Percentiles rank a stretch among this genome's conserved stretches.
phyloP scores from a whole-genome alignment of 2,888 invertebrate species.

The Oegoconia quadripuncta region DNA sequence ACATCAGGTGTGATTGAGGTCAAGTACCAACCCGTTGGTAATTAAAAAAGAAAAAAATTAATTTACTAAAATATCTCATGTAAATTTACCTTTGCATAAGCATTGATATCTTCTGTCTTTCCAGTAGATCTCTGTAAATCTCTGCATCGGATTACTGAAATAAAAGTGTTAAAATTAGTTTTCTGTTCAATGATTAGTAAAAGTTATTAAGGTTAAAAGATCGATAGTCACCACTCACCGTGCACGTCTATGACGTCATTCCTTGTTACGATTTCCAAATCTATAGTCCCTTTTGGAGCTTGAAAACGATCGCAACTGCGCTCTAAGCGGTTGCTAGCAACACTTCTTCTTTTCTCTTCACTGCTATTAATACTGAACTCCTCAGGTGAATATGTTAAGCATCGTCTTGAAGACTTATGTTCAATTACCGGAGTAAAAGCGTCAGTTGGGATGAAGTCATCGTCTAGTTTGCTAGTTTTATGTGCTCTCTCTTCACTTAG shows the following conservation, averaged over 20 bases:
- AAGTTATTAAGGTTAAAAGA: conserved; percentile 19
- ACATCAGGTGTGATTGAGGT: too few relatives aligned
- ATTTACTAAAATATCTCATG: background rate
- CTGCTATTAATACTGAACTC: conserved; percentile 71
- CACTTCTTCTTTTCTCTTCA: conserved; percentile 75
- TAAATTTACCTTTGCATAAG: conserved; percentile 86
- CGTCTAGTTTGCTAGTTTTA: conserved; percentile 74
- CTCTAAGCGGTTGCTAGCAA: conserved; percentile 68
- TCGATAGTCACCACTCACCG: conserved; percentile 82
- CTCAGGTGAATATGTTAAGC: conserved; percentile 80
- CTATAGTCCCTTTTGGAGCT: conserved; percentile 78
- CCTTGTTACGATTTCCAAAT: conserved; percentile 79
- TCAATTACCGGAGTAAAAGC: conserved; percentile 67
- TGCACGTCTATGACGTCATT: conserved; percentile 82
- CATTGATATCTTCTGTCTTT: conserved; percentile 83
- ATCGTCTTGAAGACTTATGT: conserved; percentile 73
- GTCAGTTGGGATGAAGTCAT: conserved; percentile 58
- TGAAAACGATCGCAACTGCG: conserved; percentile 56
- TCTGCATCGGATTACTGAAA: conserved; percentile 87
- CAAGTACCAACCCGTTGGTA: background rate
- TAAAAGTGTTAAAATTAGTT: conserved; percentile 19
- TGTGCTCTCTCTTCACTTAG: conserved; percentile 66
- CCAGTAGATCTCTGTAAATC: conserved; percentile 84
- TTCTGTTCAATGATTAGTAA: conserved; percentile 8
- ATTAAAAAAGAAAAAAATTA: background rate